Evolutionary conservation across 2,797 vertebrate genomes (phyloP).

Genomic region (Pempheris klunzingeri): DNA sequence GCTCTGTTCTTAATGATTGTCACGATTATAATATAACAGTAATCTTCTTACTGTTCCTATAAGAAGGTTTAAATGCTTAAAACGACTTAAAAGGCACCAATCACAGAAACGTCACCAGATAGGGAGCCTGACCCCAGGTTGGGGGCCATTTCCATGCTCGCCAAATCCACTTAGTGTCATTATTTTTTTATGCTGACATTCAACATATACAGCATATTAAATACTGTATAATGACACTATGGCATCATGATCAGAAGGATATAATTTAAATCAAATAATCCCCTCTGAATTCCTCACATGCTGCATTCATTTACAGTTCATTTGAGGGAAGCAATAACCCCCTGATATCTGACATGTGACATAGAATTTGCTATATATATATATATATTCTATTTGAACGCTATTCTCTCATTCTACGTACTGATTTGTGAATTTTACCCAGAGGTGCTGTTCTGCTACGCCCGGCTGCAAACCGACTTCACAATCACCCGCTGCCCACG

Average conservation of each 20-base stretch:
- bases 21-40: too few relatives aligned
- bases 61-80: too few relatives aligned
- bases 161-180: background rate
- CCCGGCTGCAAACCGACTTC: conserved; percentile 23
- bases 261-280: background rate
- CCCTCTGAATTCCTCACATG: background rate
- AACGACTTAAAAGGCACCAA: too few relatives aligned
- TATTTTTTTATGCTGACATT: background rate
- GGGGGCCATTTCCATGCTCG: background rate
- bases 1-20: background rate
- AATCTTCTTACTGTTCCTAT: too few relatives aligned
- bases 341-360: background rate
- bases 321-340: background rate
- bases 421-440: conserved; percentile 71
- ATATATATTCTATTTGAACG: conserved; percentile 19
- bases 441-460: conserved; percentile 69
- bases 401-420: conserved; percentile 18
- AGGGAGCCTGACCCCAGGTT: background rate
- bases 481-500: conserved; percentile 54
- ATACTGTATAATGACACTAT: background rate
- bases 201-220: background rate
- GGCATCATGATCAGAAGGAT: conserved; percentile 6
- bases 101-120: background rate
- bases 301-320: conserved; percentile 6
- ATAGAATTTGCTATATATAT: background rate